Evolutionary conservation across 2,888 invertebrate species (phyloP).

Genomic region (Spatulosminthurus flaviceps): DNA sequence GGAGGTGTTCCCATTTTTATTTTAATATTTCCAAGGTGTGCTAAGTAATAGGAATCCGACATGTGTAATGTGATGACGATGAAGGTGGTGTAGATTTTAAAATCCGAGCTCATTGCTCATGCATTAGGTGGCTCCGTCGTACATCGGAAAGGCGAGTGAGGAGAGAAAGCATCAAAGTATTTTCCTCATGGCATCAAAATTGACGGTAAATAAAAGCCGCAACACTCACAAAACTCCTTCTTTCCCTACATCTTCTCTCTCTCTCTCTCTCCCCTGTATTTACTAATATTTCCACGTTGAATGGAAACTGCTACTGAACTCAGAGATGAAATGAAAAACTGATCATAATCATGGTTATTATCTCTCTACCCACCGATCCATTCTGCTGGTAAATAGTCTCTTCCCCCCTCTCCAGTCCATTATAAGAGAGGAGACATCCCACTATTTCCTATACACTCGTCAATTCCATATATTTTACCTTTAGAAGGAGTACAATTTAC

Average conservation of each 20-base stretch:
- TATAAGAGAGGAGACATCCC: too few species aligned
- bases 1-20: conserved; percentile 30
- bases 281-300: neutral
- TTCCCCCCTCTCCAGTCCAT: neutral
- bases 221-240: neutral
- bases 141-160: conserved; percentile 24
- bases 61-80: conserved; percentile 27
- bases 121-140: conserved; percentile 29
- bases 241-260: neutral
- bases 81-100: conserved; percentile 32
- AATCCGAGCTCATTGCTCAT: conserved; percentile 35
- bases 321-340: conserved; percentile 8
- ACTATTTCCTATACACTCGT: too few species aligned
- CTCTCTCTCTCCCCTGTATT: neutral
- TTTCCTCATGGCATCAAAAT: conserved; percentile 7
- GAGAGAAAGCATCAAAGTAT: neutral
- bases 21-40: conserved; percentile 28
- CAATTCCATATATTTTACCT: too few species aligned
- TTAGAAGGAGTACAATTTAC: too few species aligned
- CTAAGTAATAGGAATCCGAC: conserved; percentile 16
- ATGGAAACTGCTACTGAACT: conserved; percentile 25
- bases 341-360: conserved; percentile 38
- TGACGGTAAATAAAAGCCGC: conserved; percentile 12
- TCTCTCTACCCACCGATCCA: conserved; percentile 11
- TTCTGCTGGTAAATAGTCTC: neutral